Evolutionary conservation across 2,797 vertebrate species (phyloP).

Genomic region (Hoplostethus mediterraneus): DNA sequence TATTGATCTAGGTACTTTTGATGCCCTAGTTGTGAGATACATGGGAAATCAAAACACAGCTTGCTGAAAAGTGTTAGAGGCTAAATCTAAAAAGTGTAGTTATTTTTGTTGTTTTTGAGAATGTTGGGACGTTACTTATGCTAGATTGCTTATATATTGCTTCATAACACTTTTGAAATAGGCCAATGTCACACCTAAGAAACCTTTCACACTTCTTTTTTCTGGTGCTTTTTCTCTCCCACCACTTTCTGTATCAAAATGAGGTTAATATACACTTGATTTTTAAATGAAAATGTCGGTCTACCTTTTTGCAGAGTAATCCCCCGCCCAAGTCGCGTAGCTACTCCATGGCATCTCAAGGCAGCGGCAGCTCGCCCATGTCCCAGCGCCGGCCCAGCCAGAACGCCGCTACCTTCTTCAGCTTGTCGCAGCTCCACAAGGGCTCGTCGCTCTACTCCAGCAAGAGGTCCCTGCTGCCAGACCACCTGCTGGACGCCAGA

Average conservation of each 20-base stretch:
- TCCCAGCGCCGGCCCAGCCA: slow-evolving; percentile 92
- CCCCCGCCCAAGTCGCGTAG: slow-evolving; percentile 95
- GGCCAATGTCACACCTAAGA: neutral
- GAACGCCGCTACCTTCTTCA: slow-evolving; percentile 88
- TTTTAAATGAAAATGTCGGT: neutral
- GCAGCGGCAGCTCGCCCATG: slow-evolving; percentile 93
- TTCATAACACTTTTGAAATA: neutral
- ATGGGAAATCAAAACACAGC: neutral
- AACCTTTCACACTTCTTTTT: too few species aligned
- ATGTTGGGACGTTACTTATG: neutral
- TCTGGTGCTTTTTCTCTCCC: too few species aligned
- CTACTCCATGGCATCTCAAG: slow-evolving; percentile 95
- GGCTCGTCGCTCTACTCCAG: slow-evolving; percentile 86
- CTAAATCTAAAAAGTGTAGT: neutral
- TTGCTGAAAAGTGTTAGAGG: neutral
- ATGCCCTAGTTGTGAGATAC: neutral
- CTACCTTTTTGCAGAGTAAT: slow-evolving; percentile 87
- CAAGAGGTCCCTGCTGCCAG: slow-evolving; percentile 91
- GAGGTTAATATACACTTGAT: too few species aligned
- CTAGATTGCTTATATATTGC: too few species aligned
- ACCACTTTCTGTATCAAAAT: too few species aligned
- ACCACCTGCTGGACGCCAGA: slow-evolving; percentile 95
- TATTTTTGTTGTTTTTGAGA: neutral
- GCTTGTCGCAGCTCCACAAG: slow-evolving; percentile 88
- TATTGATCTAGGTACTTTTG: slow-evolving; percentile 32